Evolutionary conservation across 1,140 invertebrate species (phyloP), one percentile per base, ranked within the genome.

Genomic region (Papilio aristodemus): DNA sequence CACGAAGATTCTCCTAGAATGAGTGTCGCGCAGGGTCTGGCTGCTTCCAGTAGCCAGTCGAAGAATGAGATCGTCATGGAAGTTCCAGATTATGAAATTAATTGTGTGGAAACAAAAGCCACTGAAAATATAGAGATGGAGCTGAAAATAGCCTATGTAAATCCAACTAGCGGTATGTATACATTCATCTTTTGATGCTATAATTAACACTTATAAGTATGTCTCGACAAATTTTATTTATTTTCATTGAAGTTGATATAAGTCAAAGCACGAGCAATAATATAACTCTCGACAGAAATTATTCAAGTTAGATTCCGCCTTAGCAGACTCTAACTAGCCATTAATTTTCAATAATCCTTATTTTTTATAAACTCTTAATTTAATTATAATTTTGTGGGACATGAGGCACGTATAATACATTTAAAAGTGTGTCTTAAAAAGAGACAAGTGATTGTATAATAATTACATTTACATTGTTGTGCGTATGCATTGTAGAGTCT

Each of bases 1-100:
- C 84, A 91, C 84, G 89, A 90, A 86, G 86, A 90, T 78, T 87
- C 89, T 84, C 83, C 87, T 79, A 90, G 85, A 89, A 90, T 90
- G 89, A 91, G 89, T 88, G 87, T 91, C 81, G 76, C 87, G 79
- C 87, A 90, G 78, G 82, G 83, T 84, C 80, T 91, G 84, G 83
- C 76, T 69, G 86, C 86, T 71, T 89, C 89, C 64, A 88, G 86
- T 74, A 90, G 87, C 81, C 86, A 89, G 80, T 68, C 80, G 69
- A 91, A 90, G 75, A 84, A 74, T 78, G 89, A 90, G 58, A 81
- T 89, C 69, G 78, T 80, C 64, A 77, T 85, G 66, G 84, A 84
- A 68, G 82, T 80, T 60, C 78, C 86, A 27, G 84, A 88, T 32
- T 91, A 85, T 71, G 83, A 83, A 57, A 78, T 91, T 71, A 84